Evolutionary conservation across 35 echinoderm and acorn worm genomes (phyloP), one percentile per base, ranked within the genome.

Genomic region (Acanthaster planci): DNA sequence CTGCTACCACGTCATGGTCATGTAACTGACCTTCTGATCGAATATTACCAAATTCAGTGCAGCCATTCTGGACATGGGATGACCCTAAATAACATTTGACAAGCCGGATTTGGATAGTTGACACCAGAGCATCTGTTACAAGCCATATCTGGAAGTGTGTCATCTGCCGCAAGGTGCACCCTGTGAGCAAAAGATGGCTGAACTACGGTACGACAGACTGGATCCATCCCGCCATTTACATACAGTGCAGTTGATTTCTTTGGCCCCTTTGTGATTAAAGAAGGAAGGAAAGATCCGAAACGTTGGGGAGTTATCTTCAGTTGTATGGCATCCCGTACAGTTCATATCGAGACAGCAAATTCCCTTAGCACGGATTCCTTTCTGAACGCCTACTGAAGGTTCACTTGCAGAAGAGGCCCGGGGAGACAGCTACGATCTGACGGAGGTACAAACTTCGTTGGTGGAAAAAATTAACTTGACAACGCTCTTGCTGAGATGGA

Each of bases 371-470:
- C n/a, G n/a, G n/a, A n/a, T n/a, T n/a, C n/a, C n/a, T n/a, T n/a
- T n/a, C n/a, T n/a, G n/a, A n/a, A n/a, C n/a, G n/a, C n/a, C n/a
- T n/a, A n/a, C n/a, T n/a, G n/a, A n/a, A n/a, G n/a, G n/a, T n/a
- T n/a, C n/a, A n/a, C n/a, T n/a, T n/a, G n/a, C n/a, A n/a, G n/a
- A n/a, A n/a, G n/a, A n/a, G n/a, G n/a, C n/a, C n/a, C n/a, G n/a
- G 57, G 81, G 7, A 37, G 87, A n/a, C 82, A 86, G 38, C 51
- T 90, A 7, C 29, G 77, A 38, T 80, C 12, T 76, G 92, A 89
- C 54, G 12, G 81, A n/a, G 87, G 92, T 32, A 84, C 91, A 51
- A 90, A 90, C 37, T 89, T 94, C 37, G 52, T 94, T 35, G 92
- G 92, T 35, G 83, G 87, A 67, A 68, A 81, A 34, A 82, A 51